Evolutionary conservation across 2,797 vertebrate species (phyloP), one percentile per base, ranked within the genome.

Genomic region (Myoxocephalus aenaeus): DNA sequence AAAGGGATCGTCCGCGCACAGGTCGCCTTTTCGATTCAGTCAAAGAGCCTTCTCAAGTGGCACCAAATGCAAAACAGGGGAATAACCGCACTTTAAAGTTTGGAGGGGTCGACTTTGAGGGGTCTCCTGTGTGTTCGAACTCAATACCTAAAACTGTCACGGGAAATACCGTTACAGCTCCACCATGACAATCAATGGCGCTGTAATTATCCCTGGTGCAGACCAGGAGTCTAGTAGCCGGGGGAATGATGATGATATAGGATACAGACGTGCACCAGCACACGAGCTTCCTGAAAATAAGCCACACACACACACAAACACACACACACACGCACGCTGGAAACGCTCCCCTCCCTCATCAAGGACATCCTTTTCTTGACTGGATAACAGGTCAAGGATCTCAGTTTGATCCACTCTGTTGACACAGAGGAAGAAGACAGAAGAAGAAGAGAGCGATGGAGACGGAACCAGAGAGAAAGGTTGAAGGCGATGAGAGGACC

Each of bases 401-500:
- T 77, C 27, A 2, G 34, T 77, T 75, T 81, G 85, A 82, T 70
- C 62, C 44, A 50, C 50, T 61, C n/a, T 66, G 70, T 81, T 64
- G 70, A 75, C 67, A 72, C 14, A 18, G 71, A 73, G 76, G 75
- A 84, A 68, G 70, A 85, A 74, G 80, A 88, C 5, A 54, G 36
- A 51, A 58, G 63, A 50, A 48, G 71, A 53, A 61, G 50, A 59
- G 54, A 65, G 46, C 67, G 53, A 68, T 50, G 46, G 77, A 75
- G 59, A 68, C n/a, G 70, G 63, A 73, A 56, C 4, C 65, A 12
- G 51, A 56, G 65, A 73, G 66, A 70, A 66, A 53, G 63, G 82
- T 63, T 65, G 70, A 46, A 86, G 79, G 84, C 46, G 79, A 94
- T 91, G 91, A 92, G 91, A 81, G 87, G 75, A 94, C 81, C 93